phyloP scores from a whole-genome alignment of 2,888 invertebrate species.

The Drosophila macrospina region DNA sequence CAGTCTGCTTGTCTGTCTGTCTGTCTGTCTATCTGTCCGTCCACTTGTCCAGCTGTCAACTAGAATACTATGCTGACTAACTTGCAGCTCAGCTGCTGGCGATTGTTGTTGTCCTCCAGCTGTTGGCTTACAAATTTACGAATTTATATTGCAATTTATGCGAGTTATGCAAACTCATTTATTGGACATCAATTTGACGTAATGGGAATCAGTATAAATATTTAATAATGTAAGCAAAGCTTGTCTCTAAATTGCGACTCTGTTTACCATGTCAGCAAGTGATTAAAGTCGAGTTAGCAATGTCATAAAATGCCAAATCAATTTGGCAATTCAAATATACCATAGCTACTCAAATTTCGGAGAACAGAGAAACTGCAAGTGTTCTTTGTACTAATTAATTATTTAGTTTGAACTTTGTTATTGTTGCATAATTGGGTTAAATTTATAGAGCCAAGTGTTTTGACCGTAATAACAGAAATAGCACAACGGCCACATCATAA shows the following conservation, averaged over 20 bases:
- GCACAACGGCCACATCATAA: conserved; percentile 47
- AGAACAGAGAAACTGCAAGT: background rate
- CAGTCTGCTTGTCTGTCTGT: conserved; percentile 31
- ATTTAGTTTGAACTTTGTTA: background rate
- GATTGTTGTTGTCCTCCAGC: conserved; percentile 80
- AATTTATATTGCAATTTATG: conserved; percentile 62
- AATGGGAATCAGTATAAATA: conserved; percentile 58
- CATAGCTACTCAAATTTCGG: background rate
- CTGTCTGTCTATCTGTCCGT: background rate
- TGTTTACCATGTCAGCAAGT: conserved; percentile 52
- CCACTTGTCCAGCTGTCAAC: conserved; percentile 17
- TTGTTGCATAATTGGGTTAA: conserved; percentile 13
- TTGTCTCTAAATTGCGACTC: conserved; percentile 36
- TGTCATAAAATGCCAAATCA: conserved; percentile 35
- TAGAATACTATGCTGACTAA: conserved; percentile 17
- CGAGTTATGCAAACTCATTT: conserved; percentile 70
- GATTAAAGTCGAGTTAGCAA: conserved; percentile 52
- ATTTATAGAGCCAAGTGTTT: conserved; percentile 15
- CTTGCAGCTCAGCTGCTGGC: conserved; percentile 46
- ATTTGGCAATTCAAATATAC: conserved; percentile 10
- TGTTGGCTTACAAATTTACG: conserved; percentile 23
- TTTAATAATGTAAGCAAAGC: conserved; percentile 30
- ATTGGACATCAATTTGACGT: conserved; percentile 76
- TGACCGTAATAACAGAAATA: conserved; percentile 33
- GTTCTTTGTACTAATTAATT: conserved; percentile 6